phyloP scores from a whole-genome alignment of 1,140 invertebrate species.

The Wiebesia pumilae region DNA sequence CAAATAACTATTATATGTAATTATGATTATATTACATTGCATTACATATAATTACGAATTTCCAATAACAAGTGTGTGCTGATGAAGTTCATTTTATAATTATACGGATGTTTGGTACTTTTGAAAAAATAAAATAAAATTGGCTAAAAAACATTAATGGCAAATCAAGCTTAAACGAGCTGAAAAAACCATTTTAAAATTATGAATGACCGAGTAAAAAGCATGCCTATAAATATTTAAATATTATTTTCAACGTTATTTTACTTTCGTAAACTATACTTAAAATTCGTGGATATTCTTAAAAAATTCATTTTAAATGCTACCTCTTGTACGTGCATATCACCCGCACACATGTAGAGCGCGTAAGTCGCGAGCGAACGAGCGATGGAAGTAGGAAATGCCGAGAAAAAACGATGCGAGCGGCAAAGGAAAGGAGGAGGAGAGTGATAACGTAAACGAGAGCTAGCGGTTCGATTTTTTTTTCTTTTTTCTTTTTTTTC shows the following conservation, averaged over 20 bases:
- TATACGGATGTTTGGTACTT: background rate
- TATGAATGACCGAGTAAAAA: background rate
- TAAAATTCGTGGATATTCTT: background rate
- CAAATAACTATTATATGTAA: too few species aligned
- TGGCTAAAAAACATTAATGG: background rate
- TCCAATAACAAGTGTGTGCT: background rate
- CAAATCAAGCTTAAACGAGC: background rate
- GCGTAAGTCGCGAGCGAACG: background rate
- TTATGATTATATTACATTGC: background rate
- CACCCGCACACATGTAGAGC: background rate
- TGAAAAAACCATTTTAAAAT: background rate
- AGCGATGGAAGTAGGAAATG: background rate
- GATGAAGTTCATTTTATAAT: background rate
- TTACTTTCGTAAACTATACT: background rate
- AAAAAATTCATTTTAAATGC: constrained; percentile 16
- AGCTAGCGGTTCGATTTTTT: constrained; percentile 47
- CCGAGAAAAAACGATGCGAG: constrained; percentile 3
- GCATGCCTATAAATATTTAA: background rate
- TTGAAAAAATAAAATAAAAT: background rate
- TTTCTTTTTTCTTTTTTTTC: too few species aligned
- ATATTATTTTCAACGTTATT: background rate
- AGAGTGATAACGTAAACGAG: constrained; percentile 53
- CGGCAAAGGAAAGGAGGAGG: constrained; percentile 21
- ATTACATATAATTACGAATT: background rate
- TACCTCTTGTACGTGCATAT: background rate